Conservation (phyloP, 2,113 vertebrate genomes). For the Lamprotornis superbus region DNA sequence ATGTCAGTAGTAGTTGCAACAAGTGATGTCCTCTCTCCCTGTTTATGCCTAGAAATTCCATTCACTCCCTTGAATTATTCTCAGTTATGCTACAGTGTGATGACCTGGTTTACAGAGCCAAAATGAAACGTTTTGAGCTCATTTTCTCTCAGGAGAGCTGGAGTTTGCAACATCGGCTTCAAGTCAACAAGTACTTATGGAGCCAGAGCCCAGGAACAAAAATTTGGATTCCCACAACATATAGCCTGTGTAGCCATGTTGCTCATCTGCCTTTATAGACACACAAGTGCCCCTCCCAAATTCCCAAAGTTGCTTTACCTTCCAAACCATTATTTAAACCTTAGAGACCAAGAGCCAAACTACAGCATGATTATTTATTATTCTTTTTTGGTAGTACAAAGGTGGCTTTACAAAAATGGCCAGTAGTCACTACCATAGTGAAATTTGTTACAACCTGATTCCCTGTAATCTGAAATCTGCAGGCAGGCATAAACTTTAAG, state of each 20-base stretch:
- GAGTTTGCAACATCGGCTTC: neutral
- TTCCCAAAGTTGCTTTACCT: neutral
- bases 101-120: neutral
- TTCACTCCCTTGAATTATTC: neutral
- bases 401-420: conserved; percentile 27
- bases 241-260: neutral
- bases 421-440: neutral
- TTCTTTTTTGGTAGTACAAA: conserved; percentile 36
- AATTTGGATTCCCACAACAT: neutral
- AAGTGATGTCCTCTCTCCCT: neutral
- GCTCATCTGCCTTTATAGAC: neutral
- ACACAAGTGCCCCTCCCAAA: neutral
- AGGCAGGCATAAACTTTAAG: neutral
- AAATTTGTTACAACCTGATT: neutral
- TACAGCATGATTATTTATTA: conserved; percentile 36
- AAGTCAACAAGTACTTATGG: neutral
- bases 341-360: neutral
- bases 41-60: neutral
- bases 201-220: neutral
- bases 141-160: neutral
- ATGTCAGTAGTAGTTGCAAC: neutral
- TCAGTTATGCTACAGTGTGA: neutral
- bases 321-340: neutral
- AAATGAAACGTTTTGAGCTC: neutral
- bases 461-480: neutral